These are phyloP conservation scores for Caenorhabditis zanzibari DNA, from an alignment of 2,888 invertebrate species.

Conservation along the genomic window DNA sequence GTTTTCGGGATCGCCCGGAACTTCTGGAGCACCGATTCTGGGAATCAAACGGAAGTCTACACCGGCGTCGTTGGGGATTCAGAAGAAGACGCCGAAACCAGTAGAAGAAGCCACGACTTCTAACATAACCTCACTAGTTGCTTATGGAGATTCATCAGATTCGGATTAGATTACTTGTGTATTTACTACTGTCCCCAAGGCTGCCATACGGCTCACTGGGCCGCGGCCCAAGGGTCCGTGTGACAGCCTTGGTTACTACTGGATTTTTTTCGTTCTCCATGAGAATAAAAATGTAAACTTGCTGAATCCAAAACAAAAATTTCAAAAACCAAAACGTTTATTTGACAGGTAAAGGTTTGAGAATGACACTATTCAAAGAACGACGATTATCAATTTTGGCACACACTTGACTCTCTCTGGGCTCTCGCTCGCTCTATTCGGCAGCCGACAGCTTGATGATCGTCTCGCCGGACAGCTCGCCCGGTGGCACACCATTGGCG, in stretches of 20 bases:
- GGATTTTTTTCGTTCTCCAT: neutral
- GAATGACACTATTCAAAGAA: too few species aligned
- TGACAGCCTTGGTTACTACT: too few species aligned
- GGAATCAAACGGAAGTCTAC: constrained; percentile 38
- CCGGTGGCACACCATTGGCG: constrained; percentile 59
- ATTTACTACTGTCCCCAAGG: too few species aligned
- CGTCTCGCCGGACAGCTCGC: constrained; percentile 70
- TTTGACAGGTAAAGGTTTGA: too few species aligned
- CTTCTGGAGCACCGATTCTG: neutral
- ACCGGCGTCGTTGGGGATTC: constrained; percentile 27
- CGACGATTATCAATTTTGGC: too few species aligned
- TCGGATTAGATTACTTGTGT: constrained; percentile 52
- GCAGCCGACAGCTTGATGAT: constrained; percentile 76
- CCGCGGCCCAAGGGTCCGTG: too few species aligned
- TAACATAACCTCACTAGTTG: constrained; percentile 39
- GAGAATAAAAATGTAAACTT: neutral
- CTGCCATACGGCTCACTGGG: too few species aligned
- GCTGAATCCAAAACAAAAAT: too few species aligned
- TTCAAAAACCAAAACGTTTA: too few species aligned
- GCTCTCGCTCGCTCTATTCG: too few species aligned
- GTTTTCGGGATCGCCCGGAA: constrained; percentile 27
- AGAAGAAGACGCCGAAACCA: constrained; percentile 26
- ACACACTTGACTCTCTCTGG: too few species aligned
- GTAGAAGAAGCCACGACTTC: neutral
- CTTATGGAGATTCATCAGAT: constrained; percentile 58